Evolutionary conservation across 1,140 invertebrate species (phyloP), one percentile per base, ranked within the genome.

Genomic region (Vanessa tameamea): DNA sequence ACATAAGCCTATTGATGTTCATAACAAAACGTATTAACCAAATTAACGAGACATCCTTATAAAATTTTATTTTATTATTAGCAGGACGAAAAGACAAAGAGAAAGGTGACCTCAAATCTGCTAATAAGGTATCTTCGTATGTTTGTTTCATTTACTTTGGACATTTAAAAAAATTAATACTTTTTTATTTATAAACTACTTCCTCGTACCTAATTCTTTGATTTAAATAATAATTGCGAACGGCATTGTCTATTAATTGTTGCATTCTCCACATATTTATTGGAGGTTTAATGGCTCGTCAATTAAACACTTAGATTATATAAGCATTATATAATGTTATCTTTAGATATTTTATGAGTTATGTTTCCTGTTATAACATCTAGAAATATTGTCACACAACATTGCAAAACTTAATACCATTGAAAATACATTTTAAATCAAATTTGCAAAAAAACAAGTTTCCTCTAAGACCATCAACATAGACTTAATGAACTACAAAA

Each of bases 401-500:
- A 43, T 51, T 14, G 0, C 48, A 51, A 51, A 51, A 51, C 14
- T 14, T 51, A 15, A 15, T 1, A 51, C 4, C 48, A 14, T 51
- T 3, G 26, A 31, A 31, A 31, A 31, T 31, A 31, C 26, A 31
- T 3, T 6, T 31, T 4, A 59, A 59, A 26, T 8, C 26, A 59
- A 12, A 61, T 7, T 37, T 37, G 4, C 4, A 0, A 43, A 43
- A 43, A 43, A 8, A 9, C 37, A 43, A 43, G 7, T 6, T 43
- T 43, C 37, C 37, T 43, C 37, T 9, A 43, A 43, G 37, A 6
- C 37, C 7, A 37, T 43, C 37, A 1, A 9, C 1, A 43, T 43
- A 43, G 37, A 43, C 37, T 9, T 4, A 73, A 67, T 47, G 31
- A 9, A 71, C 16, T 67, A 26, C 51, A 73, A 67, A 72, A 59